Evolutionary conservation across 2,888 invertebrate species (phyloP), one percentile per base, ranked within the genome.

Genomic region (Agonopterix heracliana): DNA sequence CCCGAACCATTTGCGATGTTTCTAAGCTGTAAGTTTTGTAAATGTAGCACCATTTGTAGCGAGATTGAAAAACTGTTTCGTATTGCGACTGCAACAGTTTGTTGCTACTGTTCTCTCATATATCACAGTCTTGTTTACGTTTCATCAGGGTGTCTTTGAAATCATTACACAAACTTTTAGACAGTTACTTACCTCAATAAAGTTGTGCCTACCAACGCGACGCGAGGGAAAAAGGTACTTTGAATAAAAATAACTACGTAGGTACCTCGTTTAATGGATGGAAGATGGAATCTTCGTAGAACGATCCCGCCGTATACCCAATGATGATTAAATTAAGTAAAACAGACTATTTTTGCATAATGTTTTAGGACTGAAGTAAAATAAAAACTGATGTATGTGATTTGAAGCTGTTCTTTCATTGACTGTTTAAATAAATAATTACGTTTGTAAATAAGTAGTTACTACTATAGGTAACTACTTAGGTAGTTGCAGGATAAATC

Each of bases 31-130:
- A 74, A 80, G 79, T 76, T 75, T 84, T 80, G 82, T 82, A 82
- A 88, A 87, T 84, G 87, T 81, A 76, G 58, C 65, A 59, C 78
- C 78, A 86, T 87, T 87, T 87, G 85, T 83, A 79, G 72, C 61
- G 71, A 80, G 78, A 85, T 87, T 86, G 87, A 87, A 87, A 88
- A 86, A 86, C 81, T 77, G 80, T 78, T 81, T 63, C 66, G 67
- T 58, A 61, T 61, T 68, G 61, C 54, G 61, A 72, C 69, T 71
- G 77, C 78, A 77, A 77, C 78, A 48, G 51, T 51, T 48, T 53
- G 52, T 50, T 53, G 45, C 44, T 34, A 44, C 36, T 47, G 46
- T 49, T 46, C 38, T 3, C 46, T 46, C 47, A 51, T 52, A 45
- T 46, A 49, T 52, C 49, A 49, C 45, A 7, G 44, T 44, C 34